Percentiles rank a stretch among this genome's conserved stretches.
Evolutionary conservation across 2,113 vertebrate species (phyloP).

Genomic region (Rhegmatorhina hoffmannsi): DNA sequence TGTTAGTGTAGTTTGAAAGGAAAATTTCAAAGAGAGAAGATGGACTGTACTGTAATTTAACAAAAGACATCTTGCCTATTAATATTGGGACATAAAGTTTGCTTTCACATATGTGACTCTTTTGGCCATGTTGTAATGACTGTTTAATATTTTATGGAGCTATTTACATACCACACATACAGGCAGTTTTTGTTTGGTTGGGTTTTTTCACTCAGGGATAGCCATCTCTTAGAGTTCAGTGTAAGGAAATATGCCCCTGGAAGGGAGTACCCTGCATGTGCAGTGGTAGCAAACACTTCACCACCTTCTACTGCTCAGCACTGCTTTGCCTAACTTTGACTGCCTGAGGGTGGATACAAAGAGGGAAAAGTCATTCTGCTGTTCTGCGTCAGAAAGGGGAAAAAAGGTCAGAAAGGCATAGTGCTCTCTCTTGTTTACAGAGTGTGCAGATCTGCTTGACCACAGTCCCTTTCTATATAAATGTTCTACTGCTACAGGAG

Average conservation of each 20-base stretch:
- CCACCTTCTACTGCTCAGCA: background rate
- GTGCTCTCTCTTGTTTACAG: background rate
- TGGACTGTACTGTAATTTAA: background rate
- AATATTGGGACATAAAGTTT: background rate
- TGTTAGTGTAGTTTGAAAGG: background rate
- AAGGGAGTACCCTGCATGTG: background rate
- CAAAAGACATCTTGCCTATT: background rate
- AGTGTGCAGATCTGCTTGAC: background rate
- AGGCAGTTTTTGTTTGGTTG: background rate
- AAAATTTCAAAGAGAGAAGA: background rate
- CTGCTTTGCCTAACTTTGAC: background rate
- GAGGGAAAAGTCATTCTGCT: background rate
- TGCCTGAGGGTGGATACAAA: background rate
- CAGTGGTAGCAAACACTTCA: background rate
- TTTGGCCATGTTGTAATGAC: background rate
- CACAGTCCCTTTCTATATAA: background rate
- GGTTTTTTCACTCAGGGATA: rapidly evolving
- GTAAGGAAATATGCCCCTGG: background rate
- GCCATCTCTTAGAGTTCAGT: background rate
- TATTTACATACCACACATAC: background rate
- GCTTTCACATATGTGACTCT: background rate
- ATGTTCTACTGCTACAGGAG: background rate
- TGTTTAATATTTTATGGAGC: background rate
- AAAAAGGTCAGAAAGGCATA: background rate
- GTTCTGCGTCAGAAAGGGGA: background rate